Base-by-base conservation (phyloP, 2,113 vertebrate genomes). In the Austrofundulus limnaeus region DNA sequence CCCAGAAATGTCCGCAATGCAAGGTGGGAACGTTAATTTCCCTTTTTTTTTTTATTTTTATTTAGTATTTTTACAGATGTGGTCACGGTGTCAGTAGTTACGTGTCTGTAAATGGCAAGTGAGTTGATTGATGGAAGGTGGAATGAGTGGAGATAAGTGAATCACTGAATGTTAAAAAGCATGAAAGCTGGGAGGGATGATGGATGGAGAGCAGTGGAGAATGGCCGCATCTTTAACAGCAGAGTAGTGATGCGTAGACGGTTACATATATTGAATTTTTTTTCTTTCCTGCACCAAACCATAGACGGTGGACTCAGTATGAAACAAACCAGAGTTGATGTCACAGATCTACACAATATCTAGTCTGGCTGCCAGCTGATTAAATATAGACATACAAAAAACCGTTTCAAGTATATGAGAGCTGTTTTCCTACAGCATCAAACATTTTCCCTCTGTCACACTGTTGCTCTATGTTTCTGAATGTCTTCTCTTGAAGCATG, bases 1-100 rank as follows among this genome's bases (percentile, higher is more conserved):
- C 97, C 62, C 97, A 99, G 88, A 99, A 98, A 77, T 99, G 97
- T 90, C 97, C 97, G 15, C 94, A 93, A 78, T 99, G 97, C 93
- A 98, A 95, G 95, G 97, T 99, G 48, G 34, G 57, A 61, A 25
- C 25, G 0, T 4, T 9, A n/a, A 17, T 45, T 45, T 8, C 17
- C 17, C 10, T 2, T 34, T 10, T 8, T 34, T 34, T 10, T 34
- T 34, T 34, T 28, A 28, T 28, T 28, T 28, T 28, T 28, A 28
- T 28, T 28, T 4, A 28, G 3, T 28, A 28, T 4, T 28, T 34
- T 34, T 34, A 34, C 8, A n/a, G n/a, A 49, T 43, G 21, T 5
- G 37, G 42, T 23, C 43, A 9, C 39, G 38, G 20, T 49, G 28
- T 51, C 31, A 20, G 11, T 28, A 11, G 24, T 21, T 59, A 9